Base-by-base conservation (phyloP, 2,113 vertebrate species). In the Corydoras maculifer region DNA sequence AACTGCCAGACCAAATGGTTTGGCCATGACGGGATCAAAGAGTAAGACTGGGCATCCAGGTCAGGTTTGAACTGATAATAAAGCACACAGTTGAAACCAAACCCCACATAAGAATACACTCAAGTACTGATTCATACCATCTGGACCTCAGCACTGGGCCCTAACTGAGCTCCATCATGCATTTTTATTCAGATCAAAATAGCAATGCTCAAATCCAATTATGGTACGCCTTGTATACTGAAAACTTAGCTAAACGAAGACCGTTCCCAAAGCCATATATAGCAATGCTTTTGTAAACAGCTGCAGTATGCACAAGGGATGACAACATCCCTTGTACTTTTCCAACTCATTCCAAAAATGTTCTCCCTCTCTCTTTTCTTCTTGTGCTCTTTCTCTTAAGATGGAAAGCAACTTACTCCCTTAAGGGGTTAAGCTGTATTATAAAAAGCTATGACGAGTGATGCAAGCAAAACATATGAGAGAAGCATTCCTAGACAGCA, bases 401-500 rank as follows among this genome's bases (percentile, higher is more conserved):
- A 59, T 71, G 9, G 54, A 30, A 72, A 71, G 32, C 58, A 48
- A 18, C 2, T 29, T 5, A 58, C 58, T 62, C 75, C 68, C 77
- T 25, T 31, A 32, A 61, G 6, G 62, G 66, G 79, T 75, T 76
- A 49, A 61, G 13, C 54, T 29, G 30, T 59, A 65, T 62, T 58
- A 75, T 68, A 62, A 18, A 68, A 68, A 9, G 1, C 63, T 32
- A n/a, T 68, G 65, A 72, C 58, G 62, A 69, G 68, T 48, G 70
- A 77, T 15, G 32, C 10, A 57, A 59, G 30, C 57, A 68, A 14
- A 68, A 65, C 68, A 67, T 64, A 71, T 49, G 58, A 51, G 62
- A 76, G 71, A 62, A 73, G 72, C 32, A 74, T 82, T 84, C 81
- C 78, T 80, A 59, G 71, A 85, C 69, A 76, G 76, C 75, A 73